These are phyloP conservation scores for Scolopax rusticola DNA, from an alignment of 2,797 vertebrate species.

Conservation along the genomic window DNA sequence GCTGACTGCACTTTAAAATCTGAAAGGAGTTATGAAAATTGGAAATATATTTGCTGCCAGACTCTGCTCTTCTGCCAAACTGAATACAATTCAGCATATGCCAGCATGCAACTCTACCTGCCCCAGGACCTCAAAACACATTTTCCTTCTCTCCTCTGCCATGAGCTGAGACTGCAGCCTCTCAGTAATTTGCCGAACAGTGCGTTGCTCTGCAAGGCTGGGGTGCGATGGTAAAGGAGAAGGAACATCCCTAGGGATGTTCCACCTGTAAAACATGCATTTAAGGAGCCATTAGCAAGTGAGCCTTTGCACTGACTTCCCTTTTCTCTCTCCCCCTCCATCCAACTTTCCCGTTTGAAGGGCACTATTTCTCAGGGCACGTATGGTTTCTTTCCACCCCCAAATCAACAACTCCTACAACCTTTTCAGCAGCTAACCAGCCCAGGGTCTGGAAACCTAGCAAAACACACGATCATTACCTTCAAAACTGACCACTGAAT, in stretches of 20 bases:
- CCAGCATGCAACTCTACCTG: not conserved
- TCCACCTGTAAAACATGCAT: not conserved
- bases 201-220: not conserved
- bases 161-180: fast-evolving
- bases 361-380: not conserved
- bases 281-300: fast-evolving
- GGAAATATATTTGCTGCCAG: not conserved
- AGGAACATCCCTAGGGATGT: not conserved
- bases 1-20: not conserved
- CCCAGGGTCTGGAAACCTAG: not conserved
- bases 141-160: not conserved
- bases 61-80: not conserved
- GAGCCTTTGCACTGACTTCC: not conserved
- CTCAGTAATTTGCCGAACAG: fast-evolving
- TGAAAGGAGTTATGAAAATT: not conserved
- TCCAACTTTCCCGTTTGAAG: not conserved
- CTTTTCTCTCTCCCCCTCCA: not conserved
- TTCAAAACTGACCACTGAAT: fast-evolving
- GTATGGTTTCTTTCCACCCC: fast-evolving
- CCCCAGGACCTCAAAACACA: not conserved
- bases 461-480: fast-evolving
- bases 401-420: not conserved
- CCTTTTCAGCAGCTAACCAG: not conserved
- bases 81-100: fast-evolving
- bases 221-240: not conserved